Conservation (phyloP, 2,797 vertebrate genomes). For the Tenualosa thibaudeaui region DNA sequence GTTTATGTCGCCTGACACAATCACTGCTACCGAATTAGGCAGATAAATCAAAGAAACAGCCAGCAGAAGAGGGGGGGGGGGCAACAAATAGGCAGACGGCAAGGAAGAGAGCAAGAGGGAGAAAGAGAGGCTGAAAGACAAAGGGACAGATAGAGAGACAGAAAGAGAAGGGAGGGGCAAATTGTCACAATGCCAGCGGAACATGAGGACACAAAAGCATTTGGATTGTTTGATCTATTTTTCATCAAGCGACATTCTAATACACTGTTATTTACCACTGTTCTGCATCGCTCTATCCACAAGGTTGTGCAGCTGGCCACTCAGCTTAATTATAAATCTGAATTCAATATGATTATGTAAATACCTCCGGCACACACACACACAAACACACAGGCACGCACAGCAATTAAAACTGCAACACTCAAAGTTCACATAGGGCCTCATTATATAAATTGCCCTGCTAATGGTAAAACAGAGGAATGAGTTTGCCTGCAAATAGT, state of each 20-base stretch:
- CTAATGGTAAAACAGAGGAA: conserved; percentile 22
- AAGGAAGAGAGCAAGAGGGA: background rate
- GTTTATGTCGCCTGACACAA: conserved; percentile 44
- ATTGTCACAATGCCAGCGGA: conserved; percentile 36
- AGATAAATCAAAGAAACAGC: conserved; percentile 49
- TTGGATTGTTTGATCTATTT: conserved; percentile 45
- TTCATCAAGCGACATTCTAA: conserved; percentile 37
- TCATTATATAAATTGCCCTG: conserved; percentile 25
- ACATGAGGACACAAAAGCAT: conserved; percentile 43
- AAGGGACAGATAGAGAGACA: background rate
- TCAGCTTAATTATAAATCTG: conserved; percentile 41
- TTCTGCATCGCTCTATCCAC: conserved; percentile 7
- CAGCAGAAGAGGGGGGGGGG: background rate
- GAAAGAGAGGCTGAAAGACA: background rate
- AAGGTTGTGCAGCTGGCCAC: conserved; percentile 35
- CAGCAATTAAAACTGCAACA: conserved; percentile 24
- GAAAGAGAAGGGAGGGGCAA: conserved; percentile 12
- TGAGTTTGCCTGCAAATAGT: conserved; percentile 2
- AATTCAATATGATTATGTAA: conserved; percentile 37
- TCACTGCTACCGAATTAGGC: conserved; percentile 42
- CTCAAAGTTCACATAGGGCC: conserved; percentile 22
- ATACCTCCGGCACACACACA: background rate
- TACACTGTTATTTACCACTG: conserved; percentile 32
- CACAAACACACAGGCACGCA: conserved; percentile 20
- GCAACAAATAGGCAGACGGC: background rate